Conservation (phyloP, 2,797 vertebrate genomes). For the Sebastes ruberrimus region DNA sequence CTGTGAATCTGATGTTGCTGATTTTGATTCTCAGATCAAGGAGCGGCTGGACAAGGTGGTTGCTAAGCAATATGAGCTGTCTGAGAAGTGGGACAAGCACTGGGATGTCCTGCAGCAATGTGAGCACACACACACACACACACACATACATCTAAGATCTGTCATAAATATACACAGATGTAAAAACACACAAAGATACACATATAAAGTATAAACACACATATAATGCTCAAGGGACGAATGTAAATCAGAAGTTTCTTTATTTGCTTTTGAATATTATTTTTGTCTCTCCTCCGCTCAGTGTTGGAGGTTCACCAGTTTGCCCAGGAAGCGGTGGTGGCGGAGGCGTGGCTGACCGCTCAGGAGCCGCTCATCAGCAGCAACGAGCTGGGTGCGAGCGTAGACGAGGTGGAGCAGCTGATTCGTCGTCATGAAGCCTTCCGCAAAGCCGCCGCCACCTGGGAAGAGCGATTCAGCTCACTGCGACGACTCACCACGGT, state of each 20-base stretch:
- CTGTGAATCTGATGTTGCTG: not conserved
- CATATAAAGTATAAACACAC: not conserved
- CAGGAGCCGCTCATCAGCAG: conserved; percentile 92
- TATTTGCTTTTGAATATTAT: not conserved
- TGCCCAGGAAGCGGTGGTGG: conserved; percentile 95
- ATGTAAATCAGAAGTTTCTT: not conserved
- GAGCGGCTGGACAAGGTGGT: conserved; percentile 91
- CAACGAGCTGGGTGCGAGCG: conserved; percentile 90
- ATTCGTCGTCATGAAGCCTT: conserved; percentile 93
- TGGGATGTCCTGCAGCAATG: conserved; percentile 95
- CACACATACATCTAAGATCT: not conserved
- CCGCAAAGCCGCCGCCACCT: conserved; percentile 90
- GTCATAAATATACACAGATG: not conserved
- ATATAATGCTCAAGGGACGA: not conserved
- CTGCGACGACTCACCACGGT: conserved; percentile 93
- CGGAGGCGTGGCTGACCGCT: conserved; percentile 93
- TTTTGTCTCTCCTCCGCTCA: conserved; percentile 47
- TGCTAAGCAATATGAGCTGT: conserved; percentile 89
- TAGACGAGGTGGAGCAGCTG: conserved; percentile 96
- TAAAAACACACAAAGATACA: not conserved
- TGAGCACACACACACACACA: conserved; percentile 72
- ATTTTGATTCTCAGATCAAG: conserved; percentile 86
- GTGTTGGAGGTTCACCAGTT: conserved; percentile 97
- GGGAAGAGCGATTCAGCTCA: conserved; percentile 97
- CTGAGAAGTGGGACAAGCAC: conserved; percentile 93